Evolutionary conservation across 2,888 invertebrate genomes (phyloP), one percentile per base, ranked within the genome.

Genomic region (Galerucella nymphaeae): DNA sequence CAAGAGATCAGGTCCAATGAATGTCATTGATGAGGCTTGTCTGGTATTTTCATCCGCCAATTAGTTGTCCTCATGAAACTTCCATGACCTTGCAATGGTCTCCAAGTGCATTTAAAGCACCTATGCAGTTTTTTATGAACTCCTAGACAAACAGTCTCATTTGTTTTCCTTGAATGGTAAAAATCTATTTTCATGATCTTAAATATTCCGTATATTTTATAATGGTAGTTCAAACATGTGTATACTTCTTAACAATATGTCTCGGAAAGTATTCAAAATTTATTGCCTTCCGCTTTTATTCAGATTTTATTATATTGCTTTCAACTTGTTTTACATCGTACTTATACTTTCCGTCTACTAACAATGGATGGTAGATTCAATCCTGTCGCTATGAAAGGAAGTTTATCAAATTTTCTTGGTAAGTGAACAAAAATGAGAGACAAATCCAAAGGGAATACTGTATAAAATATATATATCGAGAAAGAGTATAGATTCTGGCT

Each of bases 371-470:
- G 59, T 38, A 59, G 16, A 59, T 59, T 59, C 59, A 38, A 59
- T 59, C 8, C n/a, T 59, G n/a, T 53, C 53, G 16, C 18, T 59
- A 30, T 59, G 30, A 59, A 30, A 59, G 30, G n/a, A 59, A 14
- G 38, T 20, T 59, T 59, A 59, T 59, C 16, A 38, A 59, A 59
- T 59, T 23, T 16, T 59, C 59, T 59, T 16, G 30, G 9, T 59
- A 38, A n/a, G 38, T 59, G 30, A 30, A 18, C 16, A 8, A 10
- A 53, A 53, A 18, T 18, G 2, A n/a, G 30, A 10, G 6, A 30
- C 8, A n/a, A 58, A 14, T 14, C 59, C 59, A 3, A 9, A 38
- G 59, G 59, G 30, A 59, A 11, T 18, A 30, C 30, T 30, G 30
- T 30, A 30, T 30, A 30, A 30, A 30, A 30, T 30, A 30, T 30